Evolutionary conservation across 2,888 invertebrate species (phyloP).

Genomic region (Sesia apiformis): DNA sequence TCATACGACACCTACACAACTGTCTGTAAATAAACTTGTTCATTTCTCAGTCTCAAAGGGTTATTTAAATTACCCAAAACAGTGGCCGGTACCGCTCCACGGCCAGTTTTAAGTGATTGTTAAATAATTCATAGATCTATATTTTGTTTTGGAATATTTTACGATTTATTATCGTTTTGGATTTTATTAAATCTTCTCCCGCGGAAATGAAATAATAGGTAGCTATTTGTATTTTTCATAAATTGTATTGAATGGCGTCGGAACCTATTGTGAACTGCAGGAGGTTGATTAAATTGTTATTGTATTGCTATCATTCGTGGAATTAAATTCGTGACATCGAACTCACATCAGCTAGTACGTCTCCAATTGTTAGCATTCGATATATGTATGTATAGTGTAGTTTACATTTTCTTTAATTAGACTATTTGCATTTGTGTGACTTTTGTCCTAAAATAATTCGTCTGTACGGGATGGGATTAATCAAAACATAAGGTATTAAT

Average conservation of each 20-base stretch:
- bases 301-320: not conserved
- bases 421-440: conserved; percentile 10
- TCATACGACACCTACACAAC: conserved; percentile 16
- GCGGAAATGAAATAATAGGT: not conserved
- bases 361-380: no score
- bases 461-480: not conserved
- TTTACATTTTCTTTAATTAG: not conserved
- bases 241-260: no score
- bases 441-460: conserved; percentile 5
- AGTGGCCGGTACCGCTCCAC: not conserved
- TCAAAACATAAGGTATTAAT: conserved; percentile 8
- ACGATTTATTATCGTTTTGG: not conserved
- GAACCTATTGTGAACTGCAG: not conserved
- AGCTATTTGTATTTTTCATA: not conserved
- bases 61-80: conserved; percentile 37
- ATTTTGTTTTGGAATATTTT: conserved; percentile 19
- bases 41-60: conserved; percentile 31
- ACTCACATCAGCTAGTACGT: no score
- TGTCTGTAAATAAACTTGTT: conserved; percentile 55
- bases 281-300: not conserved
- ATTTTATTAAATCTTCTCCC: not conserved
- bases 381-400: not conserved
- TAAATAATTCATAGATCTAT: conserved; percentile 39
- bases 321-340: not conserved
- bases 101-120: conserved; percentile 30